Evolutionary conservation across 1,140 invertebrate genomes (phyloP).

Genomic region (Drosophila athabasca): DNA sequence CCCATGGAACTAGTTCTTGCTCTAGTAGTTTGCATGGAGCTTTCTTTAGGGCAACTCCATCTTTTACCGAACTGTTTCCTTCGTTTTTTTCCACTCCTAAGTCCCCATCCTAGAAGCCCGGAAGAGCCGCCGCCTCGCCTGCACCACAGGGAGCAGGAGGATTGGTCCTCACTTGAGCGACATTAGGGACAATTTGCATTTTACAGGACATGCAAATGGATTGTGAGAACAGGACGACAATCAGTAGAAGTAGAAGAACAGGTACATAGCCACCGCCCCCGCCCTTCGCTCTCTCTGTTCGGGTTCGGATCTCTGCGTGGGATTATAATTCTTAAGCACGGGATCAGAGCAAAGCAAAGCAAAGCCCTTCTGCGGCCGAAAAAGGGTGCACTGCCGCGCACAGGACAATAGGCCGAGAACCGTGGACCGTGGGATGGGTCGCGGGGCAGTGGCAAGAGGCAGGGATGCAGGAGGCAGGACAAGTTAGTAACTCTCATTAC

Average conservation of each 20-base stretch:
- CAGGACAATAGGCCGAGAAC: conserved; percentile 20
- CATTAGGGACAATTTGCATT: conserved; percentile 71
- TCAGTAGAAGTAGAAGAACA: conserved; percentile 12
- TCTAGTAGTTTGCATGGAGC: too few relatives aligned
- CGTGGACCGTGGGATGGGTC: conserved; percentile 22
- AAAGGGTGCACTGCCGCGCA: conserved; percentile 22
- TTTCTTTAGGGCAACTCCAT: too few relatives aligned
- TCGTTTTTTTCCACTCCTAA: not conserved
- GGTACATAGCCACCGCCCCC: too few relatives aligned
- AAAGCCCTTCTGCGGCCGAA: conserved; percentile 24
- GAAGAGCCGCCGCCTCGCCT: not conserved
- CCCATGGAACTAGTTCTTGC: too few relatives aligned
- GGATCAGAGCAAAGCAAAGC: conserved; percentile 48
- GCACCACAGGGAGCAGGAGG: conserved; percentile 27
- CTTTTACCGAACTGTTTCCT: too few relatives aligned
- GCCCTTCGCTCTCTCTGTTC: not conserved
- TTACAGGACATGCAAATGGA: conserved; percentile 60
- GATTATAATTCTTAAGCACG: conserved; percentile 76
- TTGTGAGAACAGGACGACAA: conserved; percentile 37
- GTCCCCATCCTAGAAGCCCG: not conserved
- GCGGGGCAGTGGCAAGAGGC: not conserved
- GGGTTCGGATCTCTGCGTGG: not conserved
- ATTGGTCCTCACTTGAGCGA: conserved; percentile 43
- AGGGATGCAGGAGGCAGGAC: conserved; percentile 39
- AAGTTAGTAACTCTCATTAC: conserved; percentile 83